Percentiles rank a stretch among this genome's conserved stretches.
Conservation (phyloP, 1,140 invertebrate genomes). For the Drosophila sp. region DNA sequence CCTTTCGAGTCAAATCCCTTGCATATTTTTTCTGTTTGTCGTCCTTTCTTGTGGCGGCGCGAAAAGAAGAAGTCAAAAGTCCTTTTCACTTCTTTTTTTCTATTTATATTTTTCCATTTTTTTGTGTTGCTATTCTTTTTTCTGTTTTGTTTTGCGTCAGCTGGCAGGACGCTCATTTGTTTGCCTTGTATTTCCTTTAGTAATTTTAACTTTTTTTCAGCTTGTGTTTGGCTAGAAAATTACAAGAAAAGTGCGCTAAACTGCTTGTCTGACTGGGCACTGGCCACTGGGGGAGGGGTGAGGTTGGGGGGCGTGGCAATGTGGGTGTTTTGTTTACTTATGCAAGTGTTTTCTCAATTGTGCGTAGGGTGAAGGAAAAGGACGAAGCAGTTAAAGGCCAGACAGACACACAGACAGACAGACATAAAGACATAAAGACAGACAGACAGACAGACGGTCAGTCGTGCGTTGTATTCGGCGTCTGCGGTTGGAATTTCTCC, state of each 20-base stretch:
- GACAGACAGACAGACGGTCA: slow-evolving; percentile 31
- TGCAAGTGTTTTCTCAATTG: slow-evolving; percentile 82
- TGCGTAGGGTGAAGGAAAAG: slow-evolving; percentile 52
- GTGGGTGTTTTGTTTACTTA: slow-evolving; percentile 74
- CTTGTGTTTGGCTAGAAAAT: slow-evolving; percentile 77
- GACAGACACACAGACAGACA: background rate
- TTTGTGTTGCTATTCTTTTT: background rate
- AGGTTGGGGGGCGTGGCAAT: slow-evolving; percentile 19
- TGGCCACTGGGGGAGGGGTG: background rate
- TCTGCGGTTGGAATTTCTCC: slow-evolving; percentile 68
- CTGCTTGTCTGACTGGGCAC: slow-evolving; percentile 26
- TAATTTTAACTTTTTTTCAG: slow-evolving; percentile 22
- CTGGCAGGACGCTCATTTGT: slow-evolving; percentile 71
- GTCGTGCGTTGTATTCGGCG: slow-evolving; percentile 54
- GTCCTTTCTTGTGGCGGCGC: slow-evolving; percentile 53
- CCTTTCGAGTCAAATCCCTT: slow-evolving; percentile 34
- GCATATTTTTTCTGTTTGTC: slow-evolving; percentile 31
- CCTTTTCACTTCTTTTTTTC: slow-evolving; percentile 43
- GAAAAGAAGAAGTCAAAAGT: slow-evolving; percentile 81
- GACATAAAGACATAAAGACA: background rate
- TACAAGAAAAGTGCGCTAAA: slow-evolving; percentile 77
- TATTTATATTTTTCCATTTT: slow-evolving; percentile 17
- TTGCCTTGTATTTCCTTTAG: slow-evolving; percentile 66
- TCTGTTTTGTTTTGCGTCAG: slow-evolving; percentile 4
- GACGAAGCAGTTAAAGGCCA: background rate